phyloP scores from a whole-genome alignment of 2,888 invertebrate species.

The Rhingia campestris region DNA sequence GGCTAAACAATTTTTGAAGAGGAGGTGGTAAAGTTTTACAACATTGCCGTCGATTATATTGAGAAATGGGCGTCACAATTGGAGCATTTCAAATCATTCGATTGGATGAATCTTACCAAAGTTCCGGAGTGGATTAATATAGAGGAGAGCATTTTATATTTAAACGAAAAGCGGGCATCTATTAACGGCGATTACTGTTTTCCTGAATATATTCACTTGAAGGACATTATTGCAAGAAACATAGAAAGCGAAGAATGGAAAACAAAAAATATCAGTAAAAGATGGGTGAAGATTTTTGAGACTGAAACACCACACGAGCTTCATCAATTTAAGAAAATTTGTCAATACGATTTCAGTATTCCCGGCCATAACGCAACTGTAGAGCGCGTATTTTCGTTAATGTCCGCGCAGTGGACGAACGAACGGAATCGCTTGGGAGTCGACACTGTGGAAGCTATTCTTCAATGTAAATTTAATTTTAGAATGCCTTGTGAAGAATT shows the following conservation, averaged over 20 bases:
- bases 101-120: slow-evolving; percentile 24
- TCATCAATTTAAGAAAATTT: slow-evolving; percentile 28
- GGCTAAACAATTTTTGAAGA: slow-evolving; percentile 14
- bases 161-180: slow-evolving; percentile 11
- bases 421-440: slow-evolving; percentile 35
- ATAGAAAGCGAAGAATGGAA: slow-evolving; percentile 39
- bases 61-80: slow-evolving; percentile 17
- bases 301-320: slow-evolving; percentile 22
- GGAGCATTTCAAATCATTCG: slow-evolving; percentile 17
- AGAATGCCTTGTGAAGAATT: slow-evolving; percentile 36
- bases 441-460: slow-evolving; percentile 39
- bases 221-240: slow-evolving; percentile 32
- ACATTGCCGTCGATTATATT: slow-evolving; percentile 25
- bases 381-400: slow-evolving; percentile 38
- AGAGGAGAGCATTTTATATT: slow-evolving; percentile 15
- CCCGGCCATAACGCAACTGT: slow-evolving; percentile 37
- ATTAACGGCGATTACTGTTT: slow-evolving; percentile 17
- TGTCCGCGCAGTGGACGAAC: slow-evolving; percentile 31
- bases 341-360: slow-evolving; percentile 30
- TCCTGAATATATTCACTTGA: slow-evolving; percentile 37
- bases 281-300: slow-evolving; percentile 35
- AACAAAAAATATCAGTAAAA: slow-evolving; percentile 37
- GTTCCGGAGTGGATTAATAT: slow-evolving; percentile 17
- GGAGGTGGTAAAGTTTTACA: slow-evolving; percentile 18
- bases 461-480: slow-evolving; percentile 40